A percentile compares a stretch with the other conserved stretches of the same genome.
Evolutionary conservation across 2,797 vertebrate species (phyloP).

Genomic region (Champsocephalus esox): DNA sequence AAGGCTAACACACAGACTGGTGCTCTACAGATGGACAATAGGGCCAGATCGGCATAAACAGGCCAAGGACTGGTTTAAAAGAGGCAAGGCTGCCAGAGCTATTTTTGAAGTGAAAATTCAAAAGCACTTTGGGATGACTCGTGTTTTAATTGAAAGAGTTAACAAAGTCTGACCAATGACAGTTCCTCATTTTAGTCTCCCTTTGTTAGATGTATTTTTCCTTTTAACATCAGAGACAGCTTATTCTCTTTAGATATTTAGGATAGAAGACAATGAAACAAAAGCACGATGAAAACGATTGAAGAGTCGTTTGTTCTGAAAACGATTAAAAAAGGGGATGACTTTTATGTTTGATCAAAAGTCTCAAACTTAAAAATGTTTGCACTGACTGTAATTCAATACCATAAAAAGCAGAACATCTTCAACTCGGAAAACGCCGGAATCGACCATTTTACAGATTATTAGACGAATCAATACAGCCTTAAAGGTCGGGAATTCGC

Average conservation of each 20-base stretch:
- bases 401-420: not conserved
- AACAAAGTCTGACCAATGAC: not conserved
- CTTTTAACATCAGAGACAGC: not conserved
- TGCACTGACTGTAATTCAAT: not conserved
- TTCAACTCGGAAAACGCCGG: not conserved
- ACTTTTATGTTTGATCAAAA: not conserved
- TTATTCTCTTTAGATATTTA: not conserved
- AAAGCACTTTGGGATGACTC: not conserved
- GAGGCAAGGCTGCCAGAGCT: not conserved
- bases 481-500: no score
- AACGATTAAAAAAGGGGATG: not conserved
- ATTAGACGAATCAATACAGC: not conserved
- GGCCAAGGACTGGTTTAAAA: constrained; percentile 3
- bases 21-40: constrained; percentile 46
- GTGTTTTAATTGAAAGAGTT: constrained; percentile 27
- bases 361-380: not conserved
- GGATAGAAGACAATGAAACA: not conserved
- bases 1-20: constrained; percentile 44
- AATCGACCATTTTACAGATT: not conserved
- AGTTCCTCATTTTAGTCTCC: not conserved
- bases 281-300: not conserved
- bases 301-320: not conserved
- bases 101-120: not conserved
- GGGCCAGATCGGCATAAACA: constrained; percentile 36
- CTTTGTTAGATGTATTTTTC: not conserved